phyloP scores from a whole-genome alignment of 2,797 vertebrate species.

The Clarias laeviceps region DNA sequence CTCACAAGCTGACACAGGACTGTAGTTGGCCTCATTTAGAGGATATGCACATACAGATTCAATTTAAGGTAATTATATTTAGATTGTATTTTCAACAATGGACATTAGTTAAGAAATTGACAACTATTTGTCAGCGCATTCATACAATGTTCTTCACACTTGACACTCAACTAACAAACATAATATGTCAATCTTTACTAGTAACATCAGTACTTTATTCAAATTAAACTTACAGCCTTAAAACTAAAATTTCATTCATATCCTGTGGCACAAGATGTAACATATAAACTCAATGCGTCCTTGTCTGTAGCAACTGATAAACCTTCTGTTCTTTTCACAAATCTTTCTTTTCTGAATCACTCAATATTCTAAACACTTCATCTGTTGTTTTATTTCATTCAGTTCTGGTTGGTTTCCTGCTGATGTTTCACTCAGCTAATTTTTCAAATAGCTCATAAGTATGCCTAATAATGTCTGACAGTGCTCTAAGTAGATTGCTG shows the following conservation, averaged over 20 bases:
- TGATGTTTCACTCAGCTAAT: neutral
- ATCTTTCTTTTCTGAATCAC: neutral
- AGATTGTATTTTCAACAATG: neutral
- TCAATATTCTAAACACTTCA: neutral
- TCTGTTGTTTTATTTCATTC: neutral
- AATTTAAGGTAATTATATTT: no score
- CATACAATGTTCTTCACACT: neutral
- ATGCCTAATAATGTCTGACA: neutral
- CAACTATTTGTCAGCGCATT: neutral
- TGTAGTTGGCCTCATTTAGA: slow-evolving; percentile 20
- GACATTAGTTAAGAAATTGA: neutral
- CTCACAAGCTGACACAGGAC: neutral
- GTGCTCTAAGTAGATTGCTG: neutral
- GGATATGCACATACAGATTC: neutral
- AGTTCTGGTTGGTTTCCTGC: neutral
- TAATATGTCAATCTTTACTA: neutral
- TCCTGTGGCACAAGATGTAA: neutral
- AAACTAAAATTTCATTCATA: neutral
- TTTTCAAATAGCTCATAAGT: neutral
- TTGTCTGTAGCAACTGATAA: neutral
- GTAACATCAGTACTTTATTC: neutral
- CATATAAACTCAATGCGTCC: neutral
- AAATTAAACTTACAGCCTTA: neutral
- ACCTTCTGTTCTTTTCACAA: neutral
- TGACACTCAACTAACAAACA: neutral